Evolutionary conservation across 1,140 invertebrate genomes (phyloP).

Genomic region (Pachypsylla venusta): DNA sequence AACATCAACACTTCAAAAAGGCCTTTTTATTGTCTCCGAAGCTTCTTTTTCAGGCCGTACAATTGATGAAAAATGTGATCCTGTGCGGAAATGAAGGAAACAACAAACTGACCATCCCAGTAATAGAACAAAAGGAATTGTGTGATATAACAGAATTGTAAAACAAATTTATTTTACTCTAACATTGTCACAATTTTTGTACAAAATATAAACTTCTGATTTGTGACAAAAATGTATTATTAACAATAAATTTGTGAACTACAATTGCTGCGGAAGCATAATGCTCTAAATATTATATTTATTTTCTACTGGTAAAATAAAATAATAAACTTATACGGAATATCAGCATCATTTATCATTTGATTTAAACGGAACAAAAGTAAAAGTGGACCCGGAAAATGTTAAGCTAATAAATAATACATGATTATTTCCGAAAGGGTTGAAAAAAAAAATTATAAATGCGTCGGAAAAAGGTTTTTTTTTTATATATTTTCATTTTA

Average conservation of each 20-base stretch:
- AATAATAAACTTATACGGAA: constrained; percentile 1
- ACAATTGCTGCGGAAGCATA: background rate
- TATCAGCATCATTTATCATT: constrained; percentile 6
- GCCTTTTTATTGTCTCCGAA: too few species aligned
- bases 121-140: too few species aligned
- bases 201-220: constrained; percentile 1
- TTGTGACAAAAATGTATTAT: background rate
- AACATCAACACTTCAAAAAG: too few species aligned
- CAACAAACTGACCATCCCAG: too few species aligned
- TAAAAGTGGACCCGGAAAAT: constrained; percentile 8
- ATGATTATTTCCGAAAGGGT: constrained; percentile 3
- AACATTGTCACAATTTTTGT: too few species aligned
- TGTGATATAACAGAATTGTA: too few species aligned
- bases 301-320: constrained; percentile 7
- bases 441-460: constrained; percentile 2
- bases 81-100: too few species aligned
- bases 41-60: too few species aligned
- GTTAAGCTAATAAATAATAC: constrained; percentile 8
- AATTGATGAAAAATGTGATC: too few species aligned
- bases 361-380: constrained; percentile 5
- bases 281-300: constrained; percentile 8
- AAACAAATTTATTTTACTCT: too few species aligned
- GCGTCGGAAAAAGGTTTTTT: background rate
- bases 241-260: background rate
- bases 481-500: background rate